Evolutionary conservation across 2,797 vertebrate species (phyloP).

Genomic region (Amniataba percoides): DNA sequence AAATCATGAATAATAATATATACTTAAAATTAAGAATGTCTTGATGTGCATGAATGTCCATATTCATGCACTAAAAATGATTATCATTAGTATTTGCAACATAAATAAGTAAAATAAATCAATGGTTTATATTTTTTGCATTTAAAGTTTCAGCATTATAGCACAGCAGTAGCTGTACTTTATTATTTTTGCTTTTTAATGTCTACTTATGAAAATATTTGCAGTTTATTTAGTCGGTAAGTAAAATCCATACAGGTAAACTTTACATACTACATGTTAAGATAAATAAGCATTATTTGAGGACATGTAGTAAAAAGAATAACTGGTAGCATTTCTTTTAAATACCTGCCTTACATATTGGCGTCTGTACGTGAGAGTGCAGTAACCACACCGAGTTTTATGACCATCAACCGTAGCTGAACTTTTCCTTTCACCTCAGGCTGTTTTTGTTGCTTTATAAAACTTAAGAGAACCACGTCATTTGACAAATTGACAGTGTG

Average conservation of each 20-base stretch:
- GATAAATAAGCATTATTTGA: too few relatives aligned
- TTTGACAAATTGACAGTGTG: slow-evolving; percentile 4
- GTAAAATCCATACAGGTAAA: too few relatives aligned
- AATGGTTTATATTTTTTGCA: not conserved
- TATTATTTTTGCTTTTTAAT: too few relatives aligned
- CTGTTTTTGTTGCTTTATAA: not conserved
- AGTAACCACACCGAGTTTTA: not conserved
- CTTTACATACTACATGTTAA: too few relatives aligned
- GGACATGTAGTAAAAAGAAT: too few relatives aligned
- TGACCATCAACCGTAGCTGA: not conserved
- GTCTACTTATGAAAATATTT: too few relatives aligned
- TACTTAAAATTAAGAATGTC: not conserved
- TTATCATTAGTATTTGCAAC: not conserved
- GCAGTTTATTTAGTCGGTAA: too few relatives aligned
- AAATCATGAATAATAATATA: too few relatives aligned
- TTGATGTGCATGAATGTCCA: too few relatives aligned
- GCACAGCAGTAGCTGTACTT: too few relatives aligned
- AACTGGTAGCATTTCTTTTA: not conserved
- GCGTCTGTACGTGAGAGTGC: not conserved
- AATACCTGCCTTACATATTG: not conserved
- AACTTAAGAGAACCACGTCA: not conserved
- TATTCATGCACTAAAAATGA: not conserved
- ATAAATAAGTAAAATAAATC: not conserved
- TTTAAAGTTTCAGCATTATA: not conserved
- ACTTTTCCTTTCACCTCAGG: slow-evolving; percentile 32